Percentiles rank a stretch among this genome's conserved stretches.
Conservation (phyloP, 1,140 invertebrate species). For the Formica selysi region DNA sequence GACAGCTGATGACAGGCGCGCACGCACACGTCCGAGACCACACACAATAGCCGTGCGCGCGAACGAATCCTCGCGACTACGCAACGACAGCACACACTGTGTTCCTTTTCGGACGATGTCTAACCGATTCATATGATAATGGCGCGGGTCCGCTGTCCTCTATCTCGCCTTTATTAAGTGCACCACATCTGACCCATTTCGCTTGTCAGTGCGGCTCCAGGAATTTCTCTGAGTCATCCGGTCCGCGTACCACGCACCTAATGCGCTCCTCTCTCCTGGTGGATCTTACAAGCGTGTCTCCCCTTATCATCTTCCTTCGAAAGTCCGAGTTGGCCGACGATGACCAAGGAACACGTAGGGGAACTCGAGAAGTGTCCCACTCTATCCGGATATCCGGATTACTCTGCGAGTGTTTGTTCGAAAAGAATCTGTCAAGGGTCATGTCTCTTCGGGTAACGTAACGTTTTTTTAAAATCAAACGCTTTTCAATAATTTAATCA, state of each 20-base stretch:
- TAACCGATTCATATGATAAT: conserved; percentile 81
- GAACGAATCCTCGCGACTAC: conserved; percentile 32
- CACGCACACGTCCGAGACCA: conserved; percentile 69
- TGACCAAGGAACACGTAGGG: conserved; percentile 1
- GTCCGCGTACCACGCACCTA: conserved; percentile 51
- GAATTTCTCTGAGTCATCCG: conserved; percentile 74
- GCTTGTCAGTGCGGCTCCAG: conserved; percentile 74
- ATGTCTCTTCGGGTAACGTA: no score
- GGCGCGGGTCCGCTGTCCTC: conserved; percentile 61
- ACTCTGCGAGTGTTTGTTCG: not conserved
- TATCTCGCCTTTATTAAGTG: conserved; percentile 77
- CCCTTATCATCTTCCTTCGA: conserved; percentile 20
- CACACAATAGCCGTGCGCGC: conserved; percentile 70
- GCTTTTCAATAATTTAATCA: not conserved
- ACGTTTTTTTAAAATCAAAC: not conserved
- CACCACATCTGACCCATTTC: conserved; percentile 77
- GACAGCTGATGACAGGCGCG: conserved; percentile 75
- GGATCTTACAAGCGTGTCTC: not conserved
- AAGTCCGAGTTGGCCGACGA: conserved; percentile 29
- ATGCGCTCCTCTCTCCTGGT: conserved; percentile 24
- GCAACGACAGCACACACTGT: conserved; percentile 45
- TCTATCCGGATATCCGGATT: conserved; percentile 50
- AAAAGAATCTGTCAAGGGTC: conserved; percentile 5
- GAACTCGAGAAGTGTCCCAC: conserved; percentile 9
- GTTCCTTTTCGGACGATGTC: conserved; percentile 72